Evolutionary conservation across 2,888 invertebrate genomes (phyloP).

Genomic region (Rhaphigaster nebulosa): DNA sequence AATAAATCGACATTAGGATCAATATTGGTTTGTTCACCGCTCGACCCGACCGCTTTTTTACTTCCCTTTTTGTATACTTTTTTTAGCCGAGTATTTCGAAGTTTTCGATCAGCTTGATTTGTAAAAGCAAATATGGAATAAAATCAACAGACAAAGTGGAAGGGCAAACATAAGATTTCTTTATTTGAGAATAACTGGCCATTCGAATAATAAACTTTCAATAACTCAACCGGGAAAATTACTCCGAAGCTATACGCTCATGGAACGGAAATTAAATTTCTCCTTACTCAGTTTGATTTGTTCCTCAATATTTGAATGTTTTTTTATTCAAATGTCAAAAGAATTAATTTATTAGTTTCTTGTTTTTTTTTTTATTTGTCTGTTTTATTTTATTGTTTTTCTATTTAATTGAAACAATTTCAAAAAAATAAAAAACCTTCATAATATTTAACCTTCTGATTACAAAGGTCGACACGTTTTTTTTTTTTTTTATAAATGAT

Average conservation of each 20-base stretch:
- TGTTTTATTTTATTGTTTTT: not conserved
- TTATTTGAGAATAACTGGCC: conserved; percentile 37
- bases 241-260: not conserved
- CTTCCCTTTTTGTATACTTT: not conserved
- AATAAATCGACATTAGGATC: conserved; percentile 62
- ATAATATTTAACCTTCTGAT: no score
- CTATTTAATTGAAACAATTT: not conserved
- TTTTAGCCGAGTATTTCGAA: conserved; percentile 11
- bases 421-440: no score
- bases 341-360: not conserved
- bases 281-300: conserved; percentile 20
- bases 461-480: no score
- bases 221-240: conserved; percentile 40
- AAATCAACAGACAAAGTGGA: conserved; percentile 46
- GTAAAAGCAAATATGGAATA: conserved; percentile 48
- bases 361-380: no score
- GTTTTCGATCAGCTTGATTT: conserved; percentile 49
- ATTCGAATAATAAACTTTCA: conserved; percentile 40
- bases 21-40: conserved; percentile 60
- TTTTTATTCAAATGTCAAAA: not conserved
- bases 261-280: not conserved
- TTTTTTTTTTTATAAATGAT: no score
- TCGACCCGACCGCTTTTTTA: conserved; percentile 35
- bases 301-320: not conserved
- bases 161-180: conserved; percentile 46